A percentile compares a stretch with the other conserved stretches of the same genome.
phyloP scores from a whole-genome alignment of 2,888 invertebrate genomes.

The Trissolcus brochymenae region DNA sequence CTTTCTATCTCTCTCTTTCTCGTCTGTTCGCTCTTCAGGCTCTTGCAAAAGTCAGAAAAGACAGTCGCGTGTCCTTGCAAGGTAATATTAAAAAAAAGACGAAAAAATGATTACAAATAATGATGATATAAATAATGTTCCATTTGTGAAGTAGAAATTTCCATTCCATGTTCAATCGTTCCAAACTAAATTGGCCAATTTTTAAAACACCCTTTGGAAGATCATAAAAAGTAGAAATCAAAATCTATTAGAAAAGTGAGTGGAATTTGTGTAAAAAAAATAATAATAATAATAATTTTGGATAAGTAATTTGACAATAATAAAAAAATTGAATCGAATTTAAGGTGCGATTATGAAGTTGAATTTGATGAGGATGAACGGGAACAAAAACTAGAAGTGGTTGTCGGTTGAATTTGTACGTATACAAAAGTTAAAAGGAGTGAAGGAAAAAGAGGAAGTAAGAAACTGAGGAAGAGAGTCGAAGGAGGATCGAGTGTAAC shows the following conservation, averaged over 20 bases:
- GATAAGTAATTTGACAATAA: background rate
- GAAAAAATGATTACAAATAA: slow-evolving; percentile 52
- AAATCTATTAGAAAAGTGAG: too few relatives aligned
- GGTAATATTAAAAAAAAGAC: slow-evolving; percentile 60
- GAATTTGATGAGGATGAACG: slow-evolving; percentile 23
- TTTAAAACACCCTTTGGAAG: too few relatives aligned
- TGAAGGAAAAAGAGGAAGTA: slow-evolving; percentile 52
- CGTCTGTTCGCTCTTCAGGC: slow-evolving; percentile 17
- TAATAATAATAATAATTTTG: too few relatives aligned
- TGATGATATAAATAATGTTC: slow-evolving; percentile 36
- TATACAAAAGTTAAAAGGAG: slow-evolving; percentile 45
- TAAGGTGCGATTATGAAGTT: background rate
- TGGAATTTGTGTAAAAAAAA: too few relatives aligned
- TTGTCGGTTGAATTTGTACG: slow-evolving; percentile 38
- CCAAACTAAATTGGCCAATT: too few relatives aligned
- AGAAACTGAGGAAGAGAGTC: slow-evolving; percentile 54
- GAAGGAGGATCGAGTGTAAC: slow-evolving; percentile 66
- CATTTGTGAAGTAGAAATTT: slow-evolving; percentile 24
- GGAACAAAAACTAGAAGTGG: slow-evolving; percentile 25
- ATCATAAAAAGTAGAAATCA: too few relatives aligned
- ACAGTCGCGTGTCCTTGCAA: slow-evolving; percentile 69
- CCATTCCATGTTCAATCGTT: too few relatives aligned
- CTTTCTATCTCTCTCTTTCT: slow-evolving; percentile 27
- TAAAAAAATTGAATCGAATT: background rate
- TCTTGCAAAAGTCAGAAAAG: slow-evolving; percentile 57